A percentile compares a stretch with the other conserved stretches of the same genome.
Conservation (phyloP, 2,113 vertebrate genomes). For the Tachuris rubrigastra region DNA sequence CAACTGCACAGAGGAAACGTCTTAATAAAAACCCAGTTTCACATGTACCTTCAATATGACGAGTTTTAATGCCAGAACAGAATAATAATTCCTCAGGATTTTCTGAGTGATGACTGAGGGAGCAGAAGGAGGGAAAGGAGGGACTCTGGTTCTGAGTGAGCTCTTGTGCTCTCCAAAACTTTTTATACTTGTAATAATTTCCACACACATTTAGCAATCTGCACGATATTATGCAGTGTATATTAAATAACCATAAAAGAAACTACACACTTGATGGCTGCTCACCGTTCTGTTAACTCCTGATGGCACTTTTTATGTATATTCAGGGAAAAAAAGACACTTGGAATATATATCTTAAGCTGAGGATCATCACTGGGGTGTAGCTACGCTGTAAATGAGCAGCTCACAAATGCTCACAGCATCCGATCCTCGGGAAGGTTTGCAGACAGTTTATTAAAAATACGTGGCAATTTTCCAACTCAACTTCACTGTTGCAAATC, state of each 20-base stretch:
- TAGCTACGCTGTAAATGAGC: neutral
- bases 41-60: slow-evolving; percentile 12
- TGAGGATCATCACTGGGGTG: neutral
- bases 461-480: neutral
- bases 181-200: neutral
- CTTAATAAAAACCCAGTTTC: slow-evolving; percentile 47
- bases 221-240: neutral
- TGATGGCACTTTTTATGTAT: neutral
- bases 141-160: neutral
- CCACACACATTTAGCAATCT: neutral
- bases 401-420: neutral
- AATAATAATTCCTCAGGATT: slow-evolving; percentile 27
- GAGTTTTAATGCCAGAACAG: slow-evolving; percentile 18
- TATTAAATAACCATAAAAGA: slow-evolving; percentile 14
- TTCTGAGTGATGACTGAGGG: neutral
- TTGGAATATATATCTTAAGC: neutral
- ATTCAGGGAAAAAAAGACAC: neutral
- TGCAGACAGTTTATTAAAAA: neutral
- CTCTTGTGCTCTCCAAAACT: neutral
- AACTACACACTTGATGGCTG: neutral
- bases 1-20: slow-evolving; percentile 2
- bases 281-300: neutral
- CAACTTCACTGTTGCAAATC: neutral
- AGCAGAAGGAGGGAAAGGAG: neutral
- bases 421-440: neutral